Evolutionary conservation across 1,140 invertebrate genomes (phyloP), one percentile per base, ranked within the genome.

Genomic region (Coptotermes formosanus): DNA sequence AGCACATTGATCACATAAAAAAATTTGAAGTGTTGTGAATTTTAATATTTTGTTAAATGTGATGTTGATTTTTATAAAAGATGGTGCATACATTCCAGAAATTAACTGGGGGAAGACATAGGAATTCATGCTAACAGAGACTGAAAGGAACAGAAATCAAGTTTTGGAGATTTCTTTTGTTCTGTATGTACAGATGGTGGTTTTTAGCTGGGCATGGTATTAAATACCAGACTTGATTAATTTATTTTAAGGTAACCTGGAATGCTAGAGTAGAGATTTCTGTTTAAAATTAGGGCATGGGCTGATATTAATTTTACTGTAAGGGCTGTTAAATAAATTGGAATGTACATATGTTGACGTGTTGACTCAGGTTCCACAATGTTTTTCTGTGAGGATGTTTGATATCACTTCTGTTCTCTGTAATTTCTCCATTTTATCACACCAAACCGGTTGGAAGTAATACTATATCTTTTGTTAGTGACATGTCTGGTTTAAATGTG

Each of bases 1-100:
- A 75, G 14, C 64, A 6, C n/a, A n/a, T 75, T 75, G 64, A 75
- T 75, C 38, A 30, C 16, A 25, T 30, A 75, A 75, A 30, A n/a
- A 75, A 75, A 30, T 75, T 75, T 75, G 59, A 64, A 75, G 64
- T 75, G 64, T 75, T 75, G 64, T 75, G 64, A 75, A 75, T 75
- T 75, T 75, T 75, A 75, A 30, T 75, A 75, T 75, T 30, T 75
- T 75, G 64, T 30, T 6, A 30, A 30, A 30, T 30, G 64, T 8
- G 64, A 75, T 75, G 64, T 75, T 75, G n/a, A 75, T 75, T 75
- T 75, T 75, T n/a, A 7, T 75, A 75, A 75, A 38, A 75, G 25
- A 30, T 75, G 64, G 64, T 75, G 64, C 11, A 75, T 75, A 75
- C 64, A 75, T 75, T 75, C 64, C 64, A 75, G 25, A 16, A 75